phyloP scores from a whole-genome alignment of 2,888 invertebrate genomes.

The Chrysolina haemoptera region DNA sequence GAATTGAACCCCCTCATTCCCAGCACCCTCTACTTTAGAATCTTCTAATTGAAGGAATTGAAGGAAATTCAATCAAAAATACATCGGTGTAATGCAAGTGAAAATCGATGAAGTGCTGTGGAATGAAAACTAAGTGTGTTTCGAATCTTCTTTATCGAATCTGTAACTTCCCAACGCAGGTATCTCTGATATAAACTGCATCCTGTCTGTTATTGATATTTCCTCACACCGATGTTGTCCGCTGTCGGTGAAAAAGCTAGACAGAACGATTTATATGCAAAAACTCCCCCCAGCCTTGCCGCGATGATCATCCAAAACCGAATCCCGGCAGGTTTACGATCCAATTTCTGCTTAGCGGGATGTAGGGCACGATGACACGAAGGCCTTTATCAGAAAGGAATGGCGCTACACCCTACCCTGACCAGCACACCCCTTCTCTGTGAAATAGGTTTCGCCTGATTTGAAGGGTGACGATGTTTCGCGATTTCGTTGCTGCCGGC shows the following conservation, averaged over 20 bases:
- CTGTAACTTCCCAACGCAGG: too few relatives aligned
- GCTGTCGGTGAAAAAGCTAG: background rate
- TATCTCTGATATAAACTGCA: too few relatives aligned
- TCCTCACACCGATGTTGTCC: background rate
- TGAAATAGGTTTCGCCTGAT: background rate
- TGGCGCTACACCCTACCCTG: background rate
- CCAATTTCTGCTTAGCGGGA: background rate
- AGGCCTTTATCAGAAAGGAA: background rate
- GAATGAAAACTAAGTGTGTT: too few relatives aligned
- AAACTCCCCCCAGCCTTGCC: background rate
- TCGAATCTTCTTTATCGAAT: too few relatives aligned
- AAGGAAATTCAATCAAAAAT: too few relatives aligned
- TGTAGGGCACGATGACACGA: background rate
- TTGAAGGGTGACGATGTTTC: background rate
- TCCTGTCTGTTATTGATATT: background rate
- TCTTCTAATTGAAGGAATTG: too few relatives aligned
- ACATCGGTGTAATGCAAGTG: too few relatives aligned
- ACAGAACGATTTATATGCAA: too few relatives aligned
- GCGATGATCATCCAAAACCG: background rate
- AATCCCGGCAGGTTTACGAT: background rate
- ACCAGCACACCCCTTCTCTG: background rate
- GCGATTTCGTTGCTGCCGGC: background rate
- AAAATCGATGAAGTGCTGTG: too few relatives aligned
- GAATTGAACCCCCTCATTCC: too few relatives aligned
- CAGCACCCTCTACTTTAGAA: too few relatives aligned